A percentile compares a stretch with the other conserved stretches of the same genome.
These are phyloP conservation scores for Lagria hirta DNA, from an alignment of 2,888 invertebrate species.

Conservation along the genomic window DNA sequence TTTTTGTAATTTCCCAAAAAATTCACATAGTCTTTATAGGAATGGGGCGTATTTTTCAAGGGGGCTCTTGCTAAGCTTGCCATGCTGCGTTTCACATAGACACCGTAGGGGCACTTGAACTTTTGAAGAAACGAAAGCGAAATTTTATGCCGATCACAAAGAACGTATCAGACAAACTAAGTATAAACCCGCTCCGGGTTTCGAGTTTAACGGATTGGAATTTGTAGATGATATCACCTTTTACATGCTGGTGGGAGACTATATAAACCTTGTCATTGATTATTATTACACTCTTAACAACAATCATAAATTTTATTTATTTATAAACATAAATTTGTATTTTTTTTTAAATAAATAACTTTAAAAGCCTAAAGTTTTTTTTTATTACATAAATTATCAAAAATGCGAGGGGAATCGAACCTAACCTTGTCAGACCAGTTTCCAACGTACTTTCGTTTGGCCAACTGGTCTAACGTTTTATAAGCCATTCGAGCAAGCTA, in stretches of 20 bases:
- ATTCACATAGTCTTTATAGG: slow-evolving; percentile 47
- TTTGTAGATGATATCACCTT: slow-evolving; percentile 24
- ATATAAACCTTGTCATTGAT: too few relatives aligned
- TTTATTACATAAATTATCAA: too few relatives aligned
- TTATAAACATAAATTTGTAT: too few relatives aligned
- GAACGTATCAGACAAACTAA: slow-evolving; percentile 16
- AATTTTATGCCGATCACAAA: slow-evolving; percentile 12
- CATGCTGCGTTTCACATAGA: slow-evolving; percentile 6
- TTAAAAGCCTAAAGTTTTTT: too few relatives aligned
- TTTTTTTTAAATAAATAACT: too few relatives aligned
- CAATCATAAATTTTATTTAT: too few relatives aligned
- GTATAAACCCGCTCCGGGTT: slow-evolving; percentile 12
- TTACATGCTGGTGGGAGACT: slow-evolving; percentile 8
- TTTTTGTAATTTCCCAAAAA: slow-evolving; percentile 46
- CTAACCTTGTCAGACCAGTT: too few relatives aligned
- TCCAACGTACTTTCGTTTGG: too few relatives aligned
- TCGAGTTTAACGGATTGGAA: slow-evolving; percentile 22
- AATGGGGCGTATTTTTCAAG: slow-evolving; percentile 15
- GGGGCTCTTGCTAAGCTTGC: slow-evolving; percentile 9
- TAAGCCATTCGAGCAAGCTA: too few relatives aligned
- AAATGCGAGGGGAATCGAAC: too few relatives aligned
- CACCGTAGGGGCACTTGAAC: slow-evolving; percentile 5
- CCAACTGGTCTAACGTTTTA: too few relatives aligned
- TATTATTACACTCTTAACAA: too few relatives aligned
- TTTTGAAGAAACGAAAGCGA: slow-evolving; percentile 19